Evolutionary conservation across 2,888 invertebrate species (phyloP), one percentile per base, ranked within the genome.

Genomic region (Mythimna impura): DNA sequence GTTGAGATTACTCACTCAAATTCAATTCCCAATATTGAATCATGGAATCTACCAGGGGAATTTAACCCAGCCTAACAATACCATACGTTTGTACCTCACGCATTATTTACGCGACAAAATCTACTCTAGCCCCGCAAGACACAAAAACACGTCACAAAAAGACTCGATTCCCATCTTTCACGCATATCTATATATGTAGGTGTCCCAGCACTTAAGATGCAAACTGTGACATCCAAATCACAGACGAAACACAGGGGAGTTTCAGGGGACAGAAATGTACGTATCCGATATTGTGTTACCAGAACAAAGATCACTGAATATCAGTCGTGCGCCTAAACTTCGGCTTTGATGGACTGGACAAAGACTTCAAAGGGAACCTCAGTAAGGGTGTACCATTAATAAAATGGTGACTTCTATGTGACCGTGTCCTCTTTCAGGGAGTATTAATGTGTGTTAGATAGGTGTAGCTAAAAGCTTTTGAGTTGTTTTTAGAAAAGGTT

Each of bases 141-240:
- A 70, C 50, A 76, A 63, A 83, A 63, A 83, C 74, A 65, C 60
- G 70, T 81, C 76, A 77, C 73, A 84, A 77, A 81, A 78, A 72
- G 36, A 67, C 25, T 63, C 22, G 68, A 78, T 83, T 83, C 61
- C 66, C 71, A 67, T 76, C 62, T 73, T 62, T 76, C 69, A 74
- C 52, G 66, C 36, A 66, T 47, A 17, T 50, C 8, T 89, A 83
- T 63, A 74, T 89, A 84, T 71, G 80, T 80, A 73, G 80, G 74
- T 86, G 82, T 83, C 82, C 86, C 87, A 90, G 88, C 90, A 92
- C 89, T 94, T 94, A 91, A 91, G 92, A 95, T 94, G 94, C 94
- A 94, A 94, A 94, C 94, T 90, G 90, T 90, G 90, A 89, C 90
- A 90, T 89, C 87, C 89, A 89, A 91, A 91, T 89, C 89, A 20